These are phyloP conservation scores for Cotesia vestalis DNA, from an alignment of 1,140 invertebrate genomes.

Conservation along the genomic window DNA sequence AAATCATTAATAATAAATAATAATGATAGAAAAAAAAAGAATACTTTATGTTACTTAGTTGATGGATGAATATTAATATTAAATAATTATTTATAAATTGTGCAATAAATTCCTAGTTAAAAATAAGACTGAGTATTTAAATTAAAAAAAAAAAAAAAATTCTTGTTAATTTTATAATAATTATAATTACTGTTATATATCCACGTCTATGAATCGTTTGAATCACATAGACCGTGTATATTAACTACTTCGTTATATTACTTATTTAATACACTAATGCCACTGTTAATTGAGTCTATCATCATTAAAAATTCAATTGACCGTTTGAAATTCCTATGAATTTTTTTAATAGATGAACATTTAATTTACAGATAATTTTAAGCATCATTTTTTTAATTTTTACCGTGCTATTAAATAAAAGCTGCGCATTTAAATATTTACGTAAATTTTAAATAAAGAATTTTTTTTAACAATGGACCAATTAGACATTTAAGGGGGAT, in stretches of 20 bases:
- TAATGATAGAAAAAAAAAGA: too few relatives aligned
- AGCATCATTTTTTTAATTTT: too few relatives aligned
- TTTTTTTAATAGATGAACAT: constrained; percentile 7
- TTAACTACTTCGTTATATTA: not conserved
- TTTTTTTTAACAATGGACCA: not conserved
- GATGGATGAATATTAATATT: too few relatives aligned
- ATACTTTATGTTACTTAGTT: too few relatives aligned
- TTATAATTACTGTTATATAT: constrained; percentile 7
- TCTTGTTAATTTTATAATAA: not conserved
- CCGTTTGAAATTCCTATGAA: not conserved
- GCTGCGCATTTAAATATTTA: not conserved
- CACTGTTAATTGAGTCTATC: constrained; percentile 7
- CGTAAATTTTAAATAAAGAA: too few relatives aligned
- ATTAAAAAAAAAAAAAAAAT: constrained; percentile 9
- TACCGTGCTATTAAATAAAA: too few relatives aligned
- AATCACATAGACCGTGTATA: constrained; percentile 2
- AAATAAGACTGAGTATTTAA: not conserved
- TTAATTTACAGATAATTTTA: too few relatives aligned
- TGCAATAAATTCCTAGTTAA: not conserved
- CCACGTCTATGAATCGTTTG: not conserved
- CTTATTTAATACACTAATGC: constrained; percentile 12
- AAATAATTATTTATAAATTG: too few relatives aligned
- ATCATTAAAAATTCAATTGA: constrained; percentile 10
- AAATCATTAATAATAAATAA: too few relatives aligned
- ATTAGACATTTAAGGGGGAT: too few relatives aligned